Evolutionary conservation across 2,113 vertebrate species (phyloP), one percentile per base, ranked within the genome.

Genomic region (Chaetodon trifascialis): DNA sequence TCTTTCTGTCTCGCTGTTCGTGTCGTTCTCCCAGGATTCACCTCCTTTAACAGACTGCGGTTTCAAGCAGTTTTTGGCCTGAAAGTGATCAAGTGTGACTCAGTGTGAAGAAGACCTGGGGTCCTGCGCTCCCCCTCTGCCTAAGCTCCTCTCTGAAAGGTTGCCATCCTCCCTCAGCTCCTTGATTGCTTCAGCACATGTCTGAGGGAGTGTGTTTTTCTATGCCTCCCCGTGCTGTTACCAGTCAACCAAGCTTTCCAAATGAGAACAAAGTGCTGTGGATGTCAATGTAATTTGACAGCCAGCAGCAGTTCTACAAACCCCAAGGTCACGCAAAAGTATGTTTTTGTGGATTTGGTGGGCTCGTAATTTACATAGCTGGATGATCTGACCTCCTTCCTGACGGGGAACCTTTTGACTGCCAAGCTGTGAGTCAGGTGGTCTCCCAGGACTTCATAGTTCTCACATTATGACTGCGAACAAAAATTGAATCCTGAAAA

Each of bases 151-250:
- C 52, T 88, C 81, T 88, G 76, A 84, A 80, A 52, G 46, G 30
- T 62, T 76, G 63, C 67, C 83, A 80, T 86, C 72, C 68, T 85
- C 71, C 71, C 65, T 72, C 40, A 0, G 25, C 36, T 85, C 70
- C 76, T n/a, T 83, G 84, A 94, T 92, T 68, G 69, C 79, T 93
- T 76, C 79, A 83, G 62, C 92, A 93, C 85, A 91, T 93, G 88
- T 87, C 76, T 40, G 60, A 86, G 54, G 76, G 85, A 90, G 79
- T 73, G 74, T 87, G 19, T 87, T 92, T 89, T 88, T 82, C 63
- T 73, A 77, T 80, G 77, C 74, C 70, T 91, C 69, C 77, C 79
- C 19, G 67, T 56, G 80, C 59, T 71, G 80, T 84, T 83, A 82
- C 76, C 73, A 74, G 62, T 83, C 82, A 81, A 47, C 78, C 68